Evolutionary conservation across 2,797 vertebrate species (phyloP).

Genomic region (Lepus oiostolus): DNA sequence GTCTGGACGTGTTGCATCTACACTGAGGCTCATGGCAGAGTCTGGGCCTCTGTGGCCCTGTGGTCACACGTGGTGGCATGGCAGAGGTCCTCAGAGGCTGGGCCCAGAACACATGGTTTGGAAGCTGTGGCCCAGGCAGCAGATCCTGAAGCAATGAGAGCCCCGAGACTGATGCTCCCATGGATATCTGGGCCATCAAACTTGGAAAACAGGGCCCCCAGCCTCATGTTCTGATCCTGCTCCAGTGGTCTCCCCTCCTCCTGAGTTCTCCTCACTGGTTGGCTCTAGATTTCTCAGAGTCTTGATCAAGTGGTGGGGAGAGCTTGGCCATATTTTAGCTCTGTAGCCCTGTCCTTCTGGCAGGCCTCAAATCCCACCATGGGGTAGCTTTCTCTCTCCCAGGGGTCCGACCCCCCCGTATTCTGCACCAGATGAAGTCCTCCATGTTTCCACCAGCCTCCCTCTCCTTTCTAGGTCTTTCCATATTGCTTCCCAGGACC

Average conservation of each 20-base stretch:
- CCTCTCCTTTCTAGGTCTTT: neutral
- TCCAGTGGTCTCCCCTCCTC: neutral
- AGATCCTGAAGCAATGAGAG: neutral
- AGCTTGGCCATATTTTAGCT: neutral
- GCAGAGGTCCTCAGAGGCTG: neutral
- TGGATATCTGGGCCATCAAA: neutral
- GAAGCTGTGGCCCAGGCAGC: neutral
- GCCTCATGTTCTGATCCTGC: neutral
- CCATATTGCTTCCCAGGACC: neutral
- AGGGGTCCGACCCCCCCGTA: neutral
- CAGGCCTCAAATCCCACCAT: neutral
- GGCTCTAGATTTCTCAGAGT: neutral
- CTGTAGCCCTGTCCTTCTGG: neutral
- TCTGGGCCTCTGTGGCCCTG: neutral
- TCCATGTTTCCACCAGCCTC: neutral
- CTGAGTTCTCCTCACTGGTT: neutral
- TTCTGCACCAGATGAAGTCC: neutral
- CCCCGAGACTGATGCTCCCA: neutral
- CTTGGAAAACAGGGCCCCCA: neutral
- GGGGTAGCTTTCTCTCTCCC: neutral
- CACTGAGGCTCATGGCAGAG: neutral
- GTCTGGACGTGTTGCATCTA: neutral
- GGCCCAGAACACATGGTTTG: neutral
- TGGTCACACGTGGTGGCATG: rapidly evolving
- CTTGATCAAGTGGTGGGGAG: neutral